Base-by-base conservation (phyloP, 2,888 invertebrate species). In the Ethmia dodecea region DNA sequence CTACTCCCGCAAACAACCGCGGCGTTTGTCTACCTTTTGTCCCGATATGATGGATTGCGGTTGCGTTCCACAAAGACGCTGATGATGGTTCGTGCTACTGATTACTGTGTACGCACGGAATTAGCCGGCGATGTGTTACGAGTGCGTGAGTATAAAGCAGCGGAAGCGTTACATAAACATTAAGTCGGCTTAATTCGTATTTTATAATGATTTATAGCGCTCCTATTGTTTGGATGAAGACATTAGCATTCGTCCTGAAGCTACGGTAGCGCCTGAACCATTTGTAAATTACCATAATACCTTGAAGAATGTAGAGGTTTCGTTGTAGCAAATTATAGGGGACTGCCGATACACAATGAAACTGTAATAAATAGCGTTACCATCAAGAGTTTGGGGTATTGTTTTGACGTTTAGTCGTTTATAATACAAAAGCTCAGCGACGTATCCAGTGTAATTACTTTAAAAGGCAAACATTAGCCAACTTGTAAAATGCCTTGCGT, bases 31-130 rank as follows among this genome's bases (percentile, higher is more conserved):
- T 66, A 66, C 65, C 77, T 80, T 81, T 84, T 84, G 84, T 84
- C 64, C 68, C 66, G 67, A 71, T 78, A 76, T 84, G 83, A 83
- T 81, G 80, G 77, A 83, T 83, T 81, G 84, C 76, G 81, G 79
- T 75, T 57, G 58, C 64, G 69, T 65, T 68, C 53, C 57, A 60
- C 69, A 69, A 71, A 79, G 78, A 72, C 74, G 71, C 64, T 72
- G 75, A 72, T 78, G 75, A 72, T 74, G 76, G 70, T 69, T 66
- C 70, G 58, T 66, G 60, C 59, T 67, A 60, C 71, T 84, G 79
- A 80, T 83, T 81, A 71, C 70, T 73, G 67, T 74, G 66, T 78
- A 67, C 76, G 64, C 60, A 63, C 60, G 55, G 61, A 66, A 73
- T 79, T 76, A 73, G 67, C 50, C 54, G 62, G 33, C 60, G 64